Evolutionary conservation across 2,797 vertebrate genomes (phyloP).

Genomic region (Pangasius macronema): DNA sequence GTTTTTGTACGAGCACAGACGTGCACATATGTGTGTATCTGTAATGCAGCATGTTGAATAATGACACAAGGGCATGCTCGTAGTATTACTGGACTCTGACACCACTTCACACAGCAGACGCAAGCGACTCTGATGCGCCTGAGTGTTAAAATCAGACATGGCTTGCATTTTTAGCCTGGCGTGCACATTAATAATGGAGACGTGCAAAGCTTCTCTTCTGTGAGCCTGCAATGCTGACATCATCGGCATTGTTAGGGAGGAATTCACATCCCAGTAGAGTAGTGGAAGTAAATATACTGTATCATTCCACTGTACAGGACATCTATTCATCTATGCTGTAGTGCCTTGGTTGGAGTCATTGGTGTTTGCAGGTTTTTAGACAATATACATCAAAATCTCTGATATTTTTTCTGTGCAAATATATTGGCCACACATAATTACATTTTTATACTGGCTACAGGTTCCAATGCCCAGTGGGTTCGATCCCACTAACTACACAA

Average conservation of each 20-base stretch:
- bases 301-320: not conserved
- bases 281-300: not conserved
- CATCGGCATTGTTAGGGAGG: not conserved
- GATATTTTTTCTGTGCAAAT: not conserved
- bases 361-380: constrained; percentile 2
- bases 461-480: not conserved
- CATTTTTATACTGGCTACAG: not conserved
- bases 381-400: not conserved
- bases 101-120: constrained; percentile 31
- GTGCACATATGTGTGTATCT: constrained; percentile 9
- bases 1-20: not conserved
- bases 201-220: constrained; percentile 53
- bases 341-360: not conserved
- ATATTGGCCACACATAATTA: not conserved
- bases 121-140: constrained; percentile 67
- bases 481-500: not conserved
- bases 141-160: constrained; percentile 88
- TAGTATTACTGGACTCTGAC: constrained; percentile 30
- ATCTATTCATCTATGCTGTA: not conserved
- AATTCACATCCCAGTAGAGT: constrained; percentile 3
- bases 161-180: constrained; percentile 91
- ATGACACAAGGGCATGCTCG: constrained; percentile 22
- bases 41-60: constrained; percentile 22
- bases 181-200: constrained; percentile 94
- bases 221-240: constrained; percentile 17